A percentile compares a stretch with the other conserved stretches of the same genome.
Conservation (phyloP, 2,797 vertebrate genomes). For the Periophthalmus magnuspinnatus region DNA sequence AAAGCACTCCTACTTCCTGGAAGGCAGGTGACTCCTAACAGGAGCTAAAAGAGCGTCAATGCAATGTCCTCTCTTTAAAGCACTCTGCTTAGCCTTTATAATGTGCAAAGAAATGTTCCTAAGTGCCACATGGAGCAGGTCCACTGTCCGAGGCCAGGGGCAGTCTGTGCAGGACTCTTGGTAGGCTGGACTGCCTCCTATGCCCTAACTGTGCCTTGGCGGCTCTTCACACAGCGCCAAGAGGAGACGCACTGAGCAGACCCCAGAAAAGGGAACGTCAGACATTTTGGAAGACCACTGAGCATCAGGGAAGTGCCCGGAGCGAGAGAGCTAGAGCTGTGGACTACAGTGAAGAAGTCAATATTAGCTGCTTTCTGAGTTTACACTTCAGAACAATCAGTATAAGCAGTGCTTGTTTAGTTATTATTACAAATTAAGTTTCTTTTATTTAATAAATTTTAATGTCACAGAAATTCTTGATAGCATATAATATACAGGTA, state of each 20-base stretch:
- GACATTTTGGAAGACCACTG: conserved; percentile 36
- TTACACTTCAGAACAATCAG: conserved; percentile 77
- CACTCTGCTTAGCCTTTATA: conserved; percentile 58
- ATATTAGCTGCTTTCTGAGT: conserved; percentile 78
- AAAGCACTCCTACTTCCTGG: conserved; percentile 46
- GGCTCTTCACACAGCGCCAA: conserved; percentile 43
- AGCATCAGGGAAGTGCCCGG: conserved; percentile 46
- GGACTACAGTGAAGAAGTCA: conserved; percentile 32
- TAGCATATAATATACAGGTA: conserved; percentile 80
- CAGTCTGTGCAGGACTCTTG: conserved; percentile 21
- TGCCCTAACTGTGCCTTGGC: conserved; percentile 65
- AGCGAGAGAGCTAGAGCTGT: conserved; percentile 49
- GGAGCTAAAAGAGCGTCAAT: conserved; percentile 21
- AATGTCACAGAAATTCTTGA: conserved; percentile 80
- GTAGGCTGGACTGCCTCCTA: conserved; percentile 43
- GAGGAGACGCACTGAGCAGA: conserved; percentile 43
- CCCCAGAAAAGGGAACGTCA: conserved; percentile 72
- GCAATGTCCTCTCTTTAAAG: conserved; percentile 42
- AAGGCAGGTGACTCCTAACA: conserved; percentile 25
- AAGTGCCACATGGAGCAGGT: conserved; percentile 66
- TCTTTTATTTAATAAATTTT: conserved; percentile 81
- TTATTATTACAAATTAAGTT: conserved; percentile 70
- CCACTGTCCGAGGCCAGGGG: conserved; percentile 35
- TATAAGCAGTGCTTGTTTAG: conserved; percentile 72
- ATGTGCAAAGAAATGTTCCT: conserved; percentile 57